These are phyloP conservation scores for Anniella stebbinsi DNA, from an alignment of 2,797 vertebrate genomes.

Conservation along the genomic window DNA sequence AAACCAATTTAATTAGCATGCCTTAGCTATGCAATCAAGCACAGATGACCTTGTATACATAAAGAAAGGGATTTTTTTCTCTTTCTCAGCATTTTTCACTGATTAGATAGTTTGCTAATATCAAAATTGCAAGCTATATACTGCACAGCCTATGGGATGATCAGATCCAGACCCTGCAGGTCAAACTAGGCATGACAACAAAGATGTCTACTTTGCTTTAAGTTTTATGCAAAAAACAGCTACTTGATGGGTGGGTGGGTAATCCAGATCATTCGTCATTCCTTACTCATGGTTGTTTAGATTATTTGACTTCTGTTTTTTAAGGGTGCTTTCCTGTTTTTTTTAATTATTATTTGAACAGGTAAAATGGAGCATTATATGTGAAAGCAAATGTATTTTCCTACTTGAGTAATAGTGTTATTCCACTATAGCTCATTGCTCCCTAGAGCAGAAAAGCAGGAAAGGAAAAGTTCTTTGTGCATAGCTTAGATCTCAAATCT, in stretches of 20 bases:
- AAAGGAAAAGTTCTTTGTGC: too few species aligned
- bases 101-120: slow-evolving; percentile 44
- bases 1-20: slow-evolving; percentile 45
- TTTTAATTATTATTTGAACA: too few species aligned
- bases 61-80: slow-evolving; percentile 5
- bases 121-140: slow-evolving; percentile 32
- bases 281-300: too few species aligned
- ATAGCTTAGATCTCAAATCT: too few species aligned
- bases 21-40: slow-evolving; percentile 41
- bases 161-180: slow-evolving; percentile 21
- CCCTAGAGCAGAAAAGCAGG: too few species aligned
- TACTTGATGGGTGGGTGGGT: not conserved
- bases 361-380: too few species aligned
- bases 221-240: not conserved
- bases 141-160: slow-evolving; percentile 2
- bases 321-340: too few species aligned
- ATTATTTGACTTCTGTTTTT: too few species aligned
- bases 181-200: not conserved
- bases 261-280: not conserved
- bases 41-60: slow-evolving; percentile 25
- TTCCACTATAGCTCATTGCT: too few species aligned
- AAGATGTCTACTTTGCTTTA: not conserved
- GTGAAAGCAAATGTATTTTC: too few species aligned
- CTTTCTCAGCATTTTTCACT: not conserved
- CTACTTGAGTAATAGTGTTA: too few species aligned